phyloP scores from a whole-genome alignment of 2,888 invertebrate genomes.

The Eupithecia subfuscata region DNA sequence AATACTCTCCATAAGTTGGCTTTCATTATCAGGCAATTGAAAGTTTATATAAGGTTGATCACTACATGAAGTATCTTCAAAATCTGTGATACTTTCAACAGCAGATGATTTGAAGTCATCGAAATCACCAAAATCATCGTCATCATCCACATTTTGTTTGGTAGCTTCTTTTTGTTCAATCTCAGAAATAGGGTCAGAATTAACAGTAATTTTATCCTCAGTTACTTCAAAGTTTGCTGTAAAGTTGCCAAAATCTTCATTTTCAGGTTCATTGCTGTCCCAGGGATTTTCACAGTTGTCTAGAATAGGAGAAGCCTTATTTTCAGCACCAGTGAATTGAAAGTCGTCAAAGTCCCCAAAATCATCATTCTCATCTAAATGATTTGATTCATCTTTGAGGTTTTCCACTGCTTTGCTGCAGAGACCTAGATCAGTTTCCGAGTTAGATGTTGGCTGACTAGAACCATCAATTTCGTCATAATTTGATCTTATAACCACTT shows the following conservation, averaged over 20 bases:
- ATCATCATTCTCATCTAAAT: constrained; percentile 60
- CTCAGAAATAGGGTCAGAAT: constrained; percentile 41
- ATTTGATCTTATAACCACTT: constrained; percentile 30
- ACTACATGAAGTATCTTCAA: constrained; percentile 41
- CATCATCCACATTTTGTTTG: constrained; percentile 57
- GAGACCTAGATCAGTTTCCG: constrained; percentile 25
- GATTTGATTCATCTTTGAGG: constrained; percentile 10
- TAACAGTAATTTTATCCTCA: constrained; percentile 32
- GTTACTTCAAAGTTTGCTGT: constrained; percentile 67
- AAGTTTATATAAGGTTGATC: constrained; percentile 62
- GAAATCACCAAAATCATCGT: constrained; percentile 85
- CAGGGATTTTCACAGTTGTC: constrained; percentile 69
- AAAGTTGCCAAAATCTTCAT: constrained; percentile 67
- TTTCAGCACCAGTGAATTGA: constrained; percentile 63
- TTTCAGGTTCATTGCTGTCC: constrained; percentile 57
- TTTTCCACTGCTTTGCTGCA: constrained; percentile 37
- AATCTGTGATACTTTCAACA: constrained; percentile 40
- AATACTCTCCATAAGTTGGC: constrained; percentile 69
- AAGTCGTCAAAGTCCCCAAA: constrained; percentile 84
- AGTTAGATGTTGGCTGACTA: constrained; percentile 27
- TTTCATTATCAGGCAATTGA: constrained; percentile 65
- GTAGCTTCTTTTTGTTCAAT: constrained; percentile 47
- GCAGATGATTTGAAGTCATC: constrained; percentile 77
- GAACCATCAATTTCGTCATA: constrained; percentile 30
- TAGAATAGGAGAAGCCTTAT: constrained; percentile 48